Base-by-base conservation (phyloP, 2,888 invertebrate genomes). In the Falcaria lacertinaria region DNA sequence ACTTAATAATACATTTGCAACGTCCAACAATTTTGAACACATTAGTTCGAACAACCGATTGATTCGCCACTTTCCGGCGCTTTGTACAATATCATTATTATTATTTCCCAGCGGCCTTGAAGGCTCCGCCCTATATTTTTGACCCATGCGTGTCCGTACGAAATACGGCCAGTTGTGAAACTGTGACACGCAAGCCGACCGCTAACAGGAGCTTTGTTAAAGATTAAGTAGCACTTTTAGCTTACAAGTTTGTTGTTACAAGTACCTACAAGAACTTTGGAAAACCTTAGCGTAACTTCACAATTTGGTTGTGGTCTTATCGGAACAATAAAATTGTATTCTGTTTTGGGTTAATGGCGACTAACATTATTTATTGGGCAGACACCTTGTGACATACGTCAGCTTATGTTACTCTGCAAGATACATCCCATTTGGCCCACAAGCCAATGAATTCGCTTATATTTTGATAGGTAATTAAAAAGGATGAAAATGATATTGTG, bases 101-200 rank as follows among this genome's bases (percentile, higher is more conserved):
- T 77, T 72, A 72, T 60, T 69, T 65, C 45, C 52, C 46, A 34
- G 43, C 58, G 60, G 44, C 73, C 70, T 73, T 69, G 72, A 60
- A 60, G 46, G 54, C 64, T 63, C 57, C 64, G 64, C 71, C 73
- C 65, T 54, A 47, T 54, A 60, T 68, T 71, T 63, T 57, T 52
- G 49, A 34, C 33, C 28, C 42, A 63, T 69, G 70, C 70, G 72
- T 72, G 70, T 46, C 60, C 59, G 48, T 54, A 60, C 53, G 45
- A 48, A 61, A 54, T 54, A 54, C 46, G 32, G 11, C 28, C 28
- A 39, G 52, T 45, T 44, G 63, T 54, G 45, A 56, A 55, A 49
- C 55, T 54, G 57, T 52, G 58, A 62, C 74, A 74, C 74, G 75
- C 74, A 48, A 74, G 41, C 51, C 60, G 58, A 46, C 59, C 61